These are phyloP conservation scores for Zosterops pallidus DNA, from an alignment of 2,113 vertebrate species.

Conservation along the genomic window DNA sequence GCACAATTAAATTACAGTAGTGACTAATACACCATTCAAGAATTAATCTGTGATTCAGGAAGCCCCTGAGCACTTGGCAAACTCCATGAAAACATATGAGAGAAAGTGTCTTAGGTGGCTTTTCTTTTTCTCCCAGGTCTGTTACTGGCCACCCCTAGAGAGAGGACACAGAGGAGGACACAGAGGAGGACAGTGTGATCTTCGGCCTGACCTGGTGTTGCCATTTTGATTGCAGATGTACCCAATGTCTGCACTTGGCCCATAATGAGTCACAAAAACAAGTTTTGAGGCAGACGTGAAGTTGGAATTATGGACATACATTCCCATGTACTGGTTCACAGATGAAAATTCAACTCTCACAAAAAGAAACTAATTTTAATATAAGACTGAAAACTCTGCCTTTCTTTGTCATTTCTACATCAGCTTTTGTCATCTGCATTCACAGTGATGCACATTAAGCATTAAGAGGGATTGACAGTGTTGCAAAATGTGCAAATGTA, in stretches of 20 bases:
- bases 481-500: neutral
- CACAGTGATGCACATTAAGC: neutral
- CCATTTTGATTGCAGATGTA: neutral
- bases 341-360: neutral
- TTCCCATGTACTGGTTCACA: neutral
- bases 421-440: neutral
- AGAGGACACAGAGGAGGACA: neutral
- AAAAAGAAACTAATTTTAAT: neutral
- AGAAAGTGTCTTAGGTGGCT: neutral
- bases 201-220: neutral
- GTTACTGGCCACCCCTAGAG: no score
- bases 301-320: neutral
- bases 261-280: neutral
- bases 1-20: neutral
- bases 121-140: neutral
- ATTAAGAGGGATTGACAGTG: neutral
- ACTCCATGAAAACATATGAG: neutral
- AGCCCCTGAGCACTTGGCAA: neutral
- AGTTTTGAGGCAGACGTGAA: neutral
- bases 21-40: neutral
- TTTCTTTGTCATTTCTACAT: neutral
- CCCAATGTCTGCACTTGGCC: fast-evolving
- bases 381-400: neutral
- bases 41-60: neutral
- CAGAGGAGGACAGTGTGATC: neutral